Percentiles rank a stretch among this genome's conserved stretches.
These are phyloP conservation scores for Drosophila pectinifera DNA, from an alignment of 1,140 invertebrate species.

Conservation along the genomic window DNA sequence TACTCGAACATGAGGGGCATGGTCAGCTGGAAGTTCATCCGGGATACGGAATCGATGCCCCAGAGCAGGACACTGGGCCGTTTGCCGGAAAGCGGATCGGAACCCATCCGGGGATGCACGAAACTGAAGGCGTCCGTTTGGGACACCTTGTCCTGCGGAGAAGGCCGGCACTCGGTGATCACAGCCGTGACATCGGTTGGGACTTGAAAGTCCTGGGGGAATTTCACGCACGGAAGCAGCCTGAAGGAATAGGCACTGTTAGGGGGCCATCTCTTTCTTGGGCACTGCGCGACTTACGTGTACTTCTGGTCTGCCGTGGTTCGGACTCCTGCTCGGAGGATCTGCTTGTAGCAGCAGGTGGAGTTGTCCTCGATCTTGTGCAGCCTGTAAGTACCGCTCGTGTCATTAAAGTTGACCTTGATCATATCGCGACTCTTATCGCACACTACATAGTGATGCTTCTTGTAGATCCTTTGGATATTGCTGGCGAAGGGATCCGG, in stretches of 20 bases:
- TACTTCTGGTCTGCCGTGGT: conserved; percentile 85
- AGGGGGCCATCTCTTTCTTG: not conserved
- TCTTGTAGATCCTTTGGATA: conserved; percentile 87
- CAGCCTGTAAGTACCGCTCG: conserved; percentile 46
- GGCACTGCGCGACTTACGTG: conserved; percentile 72
- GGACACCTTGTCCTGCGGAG: conserved; percentile 7
- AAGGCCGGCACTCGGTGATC: conserved; percentile 57
- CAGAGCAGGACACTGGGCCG: conserved; percentile 67
- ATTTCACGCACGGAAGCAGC: conserved; percentile 44
- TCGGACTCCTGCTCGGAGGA: conserved; percentile 78
- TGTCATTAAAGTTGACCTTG: conserved; percentile 70
- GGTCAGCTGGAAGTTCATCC: conserved; percentile 84
- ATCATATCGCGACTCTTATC: conserved; percentile 85
- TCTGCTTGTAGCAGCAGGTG: conserved; percentile 86
- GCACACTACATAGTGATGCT: conserved; percentile 87
- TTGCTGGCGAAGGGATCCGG: conserved; percentile 88
- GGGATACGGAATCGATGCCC: conserved; percentile 77
- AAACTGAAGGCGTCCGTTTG: conserved; percentile 72
- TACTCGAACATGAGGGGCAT: conserved; percentile 67
- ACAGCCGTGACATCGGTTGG: conserved; percentile 54
- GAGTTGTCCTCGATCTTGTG: conserved; percentile 57
- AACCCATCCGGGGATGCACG: conserved; percentile 47
- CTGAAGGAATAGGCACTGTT: conserved; percentile 22
- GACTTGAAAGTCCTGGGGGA: conserved; percentile 60
- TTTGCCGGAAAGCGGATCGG: not conserved